Evolutionary conservation across 2,888 invertebrate species (phyloP).

Genomic region (Ennomos quercinarius): DNA sequence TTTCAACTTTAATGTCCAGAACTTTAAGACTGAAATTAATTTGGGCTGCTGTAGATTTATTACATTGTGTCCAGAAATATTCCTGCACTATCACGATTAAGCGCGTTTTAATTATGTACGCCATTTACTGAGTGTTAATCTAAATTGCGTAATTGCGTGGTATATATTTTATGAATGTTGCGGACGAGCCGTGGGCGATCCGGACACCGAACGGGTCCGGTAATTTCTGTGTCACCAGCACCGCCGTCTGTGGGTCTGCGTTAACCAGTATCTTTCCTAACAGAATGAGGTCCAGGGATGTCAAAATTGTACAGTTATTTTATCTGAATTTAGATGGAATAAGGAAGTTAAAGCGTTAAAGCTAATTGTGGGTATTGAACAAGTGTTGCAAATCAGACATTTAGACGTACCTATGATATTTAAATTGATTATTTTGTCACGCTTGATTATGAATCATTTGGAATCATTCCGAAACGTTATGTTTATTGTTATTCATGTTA

Average conservation of each 20-base stretch:
- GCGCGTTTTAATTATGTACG: slow-evolving; percentile 56
- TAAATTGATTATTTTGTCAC: slow-evolving; percentile 20
- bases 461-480: slow-evolving; percentile 1
- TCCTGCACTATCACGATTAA: slow-evolving; percentile 43
- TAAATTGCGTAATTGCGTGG: slow-evolving; percentile 72
- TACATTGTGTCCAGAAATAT: slow-evolving; percentile 32
- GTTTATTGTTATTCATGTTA: not conserved
- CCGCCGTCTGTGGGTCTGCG: slow-evolving; percentile 34
- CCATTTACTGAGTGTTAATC: slow-evolving; percentile 56
- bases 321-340: slow-evolving; percentile 22
- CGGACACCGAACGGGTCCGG: slow-evolving; percentile 57
- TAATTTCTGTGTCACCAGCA: slow-evolving; percentile 68
- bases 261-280: slow-evolving; percentile 52
- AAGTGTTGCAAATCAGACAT: slow-evolving; percentile 28
- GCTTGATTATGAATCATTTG: slow-evolving; percentile 15
- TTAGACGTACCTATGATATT: slow-evolving; percentile 8
- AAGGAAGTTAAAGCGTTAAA: slow-evolving; percentile 31
- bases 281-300: slow-evolving; percentile 36
- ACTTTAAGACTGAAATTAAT: slow-evolving; percentile 14
- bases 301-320: slow-evolving; percentile 37
- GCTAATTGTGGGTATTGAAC: slow-evolving; percentile 30
- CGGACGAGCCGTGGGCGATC: slow-evolving; percentile 79
- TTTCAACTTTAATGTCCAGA: slow-evolving; percentile 4
- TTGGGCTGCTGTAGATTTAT: slow-evolving; percentile 13
- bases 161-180: slow-evolving; percentile 70